Percentiles rank a stretch among this genome's conserved stretches.
These are phyloP conservation scores for Desmophyllum pertusum DNA, from an alignment of 92 coral and sea anemone genomes.

Conservation along the genomic window DNA sequence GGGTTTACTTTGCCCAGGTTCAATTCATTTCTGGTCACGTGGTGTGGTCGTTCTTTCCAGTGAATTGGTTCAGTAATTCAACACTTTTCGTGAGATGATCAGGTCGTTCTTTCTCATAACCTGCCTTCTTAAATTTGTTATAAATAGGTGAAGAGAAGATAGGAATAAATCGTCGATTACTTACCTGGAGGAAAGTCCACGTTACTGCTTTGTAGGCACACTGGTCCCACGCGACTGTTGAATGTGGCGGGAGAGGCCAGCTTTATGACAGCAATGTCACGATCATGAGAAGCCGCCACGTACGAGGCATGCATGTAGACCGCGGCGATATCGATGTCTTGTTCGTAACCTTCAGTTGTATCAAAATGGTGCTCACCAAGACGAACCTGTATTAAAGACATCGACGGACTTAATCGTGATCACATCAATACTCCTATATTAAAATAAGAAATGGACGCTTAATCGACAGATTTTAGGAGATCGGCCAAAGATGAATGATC, in stretches of 20 bases:
- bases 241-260: conserved; percentile 50
- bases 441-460: background rate
- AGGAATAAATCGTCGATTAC: too few relatives aligned
- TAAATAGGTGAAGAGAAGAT: too few relatives aligned
- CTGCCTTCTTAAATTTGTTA: too few relatives aligned
- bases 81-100: too few relatives aligned
- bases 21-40: too few relatives aligned
- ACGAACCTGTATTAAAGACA: conserved; percentile 30
- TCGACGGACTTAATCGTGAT: too few relatives aligned
- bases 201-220: conserved; percentile 17
- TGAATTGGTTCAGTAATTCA: too few relatives aligned
- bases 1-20: too few relatives aligned
- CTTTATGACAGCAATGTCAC: conserved; percentile 51
- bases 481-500: too few relatives aligned
- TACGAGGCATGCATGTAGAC: conserved; percentile 29
- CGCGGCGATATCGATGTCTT: conserved; percentile 42
- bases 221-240: conserved; percentile 35
- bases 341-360: conserved; percentile 31
- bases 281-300: conserved; percentile 13
- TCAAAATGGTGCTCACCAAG: conserved; percentile 47
- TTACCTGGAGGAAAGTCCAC: conserved; percentile 27
- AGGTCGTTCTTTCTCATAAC: background rate
- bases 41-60: too few relatives aligned
- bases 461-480: background rate
- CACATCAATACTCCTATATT: background rate